These are phyloP conservation scores for Xestoiulus laeticollis DNA, from an alignment of 2,888 invertebrate species.

Conservation along the genomic window DNA sequence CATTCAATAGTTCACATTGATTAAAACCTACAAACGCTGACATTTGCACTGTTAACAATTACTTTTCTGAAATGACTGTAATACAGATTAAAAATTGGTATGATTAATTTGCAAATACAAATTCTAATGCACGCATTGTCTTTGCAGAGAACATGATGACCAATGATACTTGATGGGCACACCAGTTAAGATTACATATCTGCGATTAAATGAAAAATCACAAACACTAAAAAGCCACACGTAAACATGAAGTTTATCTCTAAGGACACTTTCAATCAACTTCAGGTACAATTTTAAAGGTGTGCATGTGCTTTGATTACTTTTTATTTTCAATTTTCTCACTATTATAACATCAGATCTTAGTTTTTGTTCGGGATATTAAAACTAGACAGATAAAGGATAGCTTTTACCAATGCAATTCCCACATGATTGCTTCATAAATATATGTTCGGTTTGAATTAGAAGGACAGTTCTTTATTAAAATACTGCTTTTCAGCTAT, in stretches of 20 bases:
- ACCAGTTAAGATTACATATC: neutral
- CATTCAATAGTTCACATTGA: neutral
- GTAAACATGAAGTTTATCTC: neutral
- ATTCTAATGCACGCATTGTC: neutral
- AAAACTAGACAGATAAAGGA: neutral
- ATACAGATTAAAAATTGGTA: neutral
- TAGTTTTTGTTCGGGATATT: neutral
- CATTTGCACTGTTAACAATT: neutral
- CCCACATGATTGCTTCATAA: neutral
- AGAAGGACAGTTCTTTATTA: neutral
- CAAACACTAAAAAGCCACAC: neutral
- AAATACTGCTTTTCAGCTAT: neutral
- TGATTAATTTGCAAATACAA: neutral
- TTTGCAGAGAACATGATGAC: neutral
- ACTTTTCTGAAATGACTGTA: neutral
- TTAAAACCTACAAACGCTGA: neutral
- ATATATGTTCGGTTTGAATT: neutral
- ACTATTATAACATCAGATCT: neutral
- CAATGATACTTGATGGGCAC: neutral
- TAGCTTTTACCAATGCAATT: neutral
- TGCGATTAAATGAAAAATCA: neutral
- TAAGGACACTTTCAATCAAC: constrained; percentile 23
- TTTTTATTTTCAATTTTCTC: neutral
- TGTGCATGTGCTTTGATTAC: neutral
- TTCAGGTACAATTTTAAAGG: constrained; percentile 32